A percentile compares a stretch with the other conserved stretches of the same genome.
Evolutionary conservation across 2,797 vertebrate species (phyloP).

Genomic region (Sebastes jordani): DNA sequence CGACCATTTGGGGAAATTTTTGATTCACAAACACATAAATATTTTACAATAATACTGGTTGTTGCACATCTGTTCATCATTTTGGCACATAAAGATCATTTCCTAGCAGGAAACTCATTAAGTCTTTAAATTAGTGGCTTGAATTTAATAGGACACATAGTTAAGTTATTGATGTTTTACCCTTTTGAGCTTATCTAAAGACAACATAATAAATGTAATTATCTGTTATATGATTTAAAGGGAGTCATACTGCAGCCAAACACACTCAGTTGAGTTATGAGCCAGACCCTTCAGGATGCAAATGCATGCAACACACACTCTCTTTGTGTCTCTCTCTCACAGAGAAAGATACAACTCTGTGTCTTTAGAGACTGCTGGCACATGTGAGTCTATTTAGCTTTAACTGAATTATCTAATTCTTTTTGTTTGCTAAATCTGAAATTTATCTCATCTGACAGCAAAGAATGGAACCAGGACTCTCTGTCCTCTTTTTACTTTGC

Average conservation of each 20-base stretch:
- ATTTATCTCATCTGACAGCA: conserved; percentile 25
- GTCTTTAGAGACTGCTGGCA: conserved; percentile 10
- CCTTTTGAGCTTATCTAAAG: conserved; percentile 1
- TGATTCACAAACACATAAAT: neutral
- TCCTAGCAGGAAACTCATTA: neutral
- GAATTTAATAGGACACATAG: neutral
- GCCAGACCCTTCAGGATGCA: neutral
- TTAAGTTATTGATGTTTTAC: conserved; percentile 2
- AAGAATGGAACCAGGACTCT: neutral
- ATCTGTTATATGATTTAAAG: conserved; percentile 39
- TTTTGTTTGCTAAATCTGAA: conserved; percentile 33
- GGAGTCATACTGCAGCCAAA: conserved; percentile 6
- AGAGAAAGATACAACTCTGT: conserved; percentile 4
- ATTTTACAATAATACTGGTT: neutral
- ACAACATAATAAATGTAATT: conserved; percentile 30
- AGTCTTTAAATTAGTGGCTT: neutral
- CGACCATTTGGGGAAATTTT: neutral
- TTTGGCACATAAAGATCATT: neutral
- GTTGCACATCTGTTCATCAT: neutral
- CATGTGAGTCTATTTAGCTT: conserved; percentile 44
- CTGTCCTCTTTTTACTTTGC: neutral
- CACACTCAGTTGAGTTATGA: conserved; percentile 28
- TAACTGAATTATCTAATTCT: conserved; percentile 49
- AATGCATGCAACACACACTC: neutral
- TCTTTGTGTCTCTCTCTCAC: neutral